Conservation (phyloP, 2,113 vertebrate species). For the Macquaria ambigua region DNA sequence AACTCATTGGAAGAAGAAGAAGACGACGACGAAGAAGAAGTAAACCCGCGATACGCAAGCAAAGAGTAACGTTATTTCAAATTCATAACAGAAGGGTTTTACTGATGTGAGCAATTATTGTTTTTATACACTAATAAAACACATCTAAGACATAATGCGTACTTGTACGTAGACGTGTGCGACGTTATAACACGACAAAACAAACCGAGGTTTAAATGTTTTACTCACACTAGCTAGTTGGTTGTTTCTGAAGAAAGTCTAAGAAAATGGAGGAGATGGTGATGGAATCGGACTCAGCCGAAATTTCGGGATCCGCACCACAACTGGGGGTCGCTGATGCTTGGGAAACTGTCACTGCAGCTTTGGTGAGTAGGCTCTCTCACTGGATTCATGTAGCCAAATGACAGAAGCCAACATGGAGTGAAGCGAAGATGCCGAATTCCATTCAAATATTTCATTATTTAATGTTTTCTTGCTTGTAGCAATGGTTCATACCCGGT, state of each 20-base stretch:
- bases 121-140: background rate
- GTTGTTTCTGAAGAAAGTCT: background rate
- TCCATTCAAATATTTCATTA: accelerated
- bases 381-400: background rate
- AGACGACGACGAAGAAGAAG: background rate
- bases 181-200: background rate
- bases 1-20: background rate
- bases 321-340: slow-evolving; percentile 62
- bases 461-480: background rate
- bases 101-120: background rate
- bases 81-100: background rate
- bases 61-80: background rate
- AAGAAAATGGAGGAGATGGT: slow-evolving; percentile 69
- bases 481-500: accelerated
- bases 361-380: slow-evolving; percentile 76
- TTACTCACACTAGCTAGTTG: background rate
- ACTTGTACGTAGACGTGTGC: background rate
- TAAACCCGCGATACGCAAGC: slow-evolving; percentile 31
- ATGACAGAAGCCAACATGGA: background rate
- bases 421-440: background rate
- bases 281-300: slow-evolving; percentile 70
- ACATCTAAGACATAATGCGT: background rate
- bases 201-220: background rate
- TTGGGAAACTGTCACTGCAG: slow-evolving; percentile 81
- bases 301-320: slow-evolving; percentile 18